Percentiles rank a stretch among this genome's conserved stretches.
These are phyloP conservation scores for Australoheros facetus DNA, from an alignment of 2,797 vertebrate species.

Conservation along the genomic window DNA sequence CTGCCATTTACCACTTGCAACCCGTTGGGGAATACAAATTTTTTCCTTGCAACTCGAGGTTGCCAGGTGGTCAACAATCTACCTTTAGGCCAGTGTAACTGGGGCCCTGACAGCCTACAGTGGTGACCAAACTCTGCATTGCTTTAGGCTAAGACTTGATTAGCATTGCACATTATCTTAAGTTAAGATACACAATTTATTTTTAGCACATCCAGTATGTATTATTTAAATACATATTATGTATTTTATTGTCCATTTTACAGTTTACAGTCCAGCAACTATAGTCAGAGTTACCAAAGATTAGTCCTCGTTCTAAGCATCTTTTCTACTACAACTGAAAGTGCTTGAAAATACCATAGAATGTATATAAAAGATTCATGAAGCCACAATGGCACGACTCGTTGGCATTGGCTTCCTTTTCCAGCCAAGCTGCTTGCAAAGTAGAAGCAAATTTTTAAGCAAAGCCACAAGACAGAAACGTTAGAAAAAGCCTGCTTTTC, in stretches of 20 bases:
- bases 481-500: background rate
- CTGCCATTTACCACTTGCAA: background rate
- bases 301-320: background rate
- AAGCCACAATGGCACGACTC: rapidly evolving
- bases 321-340: background rate
- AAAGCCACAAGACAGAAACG: background rate
- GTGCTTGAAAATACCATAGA: background rate
- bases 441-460: background rate
- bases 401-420: rapidly evolving
- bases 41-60: background rate
- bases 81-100: background rate
- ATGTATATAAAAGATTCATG: background rate
- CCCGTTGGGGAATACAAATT: background rate
- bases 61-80: background rate
- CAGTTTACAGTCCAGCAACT: background rate
- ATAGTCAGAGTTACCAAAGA: background rate
- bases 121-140: background rate
- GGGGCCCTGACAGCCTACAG: background rate
- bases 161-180: background rate
- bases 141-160: background rate
- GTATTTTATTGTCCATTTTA: background rate
- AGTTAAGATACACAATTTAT: background rate
- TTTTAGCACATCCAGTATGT: too few species aligned
- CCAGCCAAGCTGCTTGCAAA: background rate
- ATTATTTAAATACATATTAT: background rate